Percentiles rank a stretch among this genome's conserved stretches.
phyloP scores from a whole-genome alignment of 2,888 invertebrate genomes.

The Autographa pulchrina region DNA sequence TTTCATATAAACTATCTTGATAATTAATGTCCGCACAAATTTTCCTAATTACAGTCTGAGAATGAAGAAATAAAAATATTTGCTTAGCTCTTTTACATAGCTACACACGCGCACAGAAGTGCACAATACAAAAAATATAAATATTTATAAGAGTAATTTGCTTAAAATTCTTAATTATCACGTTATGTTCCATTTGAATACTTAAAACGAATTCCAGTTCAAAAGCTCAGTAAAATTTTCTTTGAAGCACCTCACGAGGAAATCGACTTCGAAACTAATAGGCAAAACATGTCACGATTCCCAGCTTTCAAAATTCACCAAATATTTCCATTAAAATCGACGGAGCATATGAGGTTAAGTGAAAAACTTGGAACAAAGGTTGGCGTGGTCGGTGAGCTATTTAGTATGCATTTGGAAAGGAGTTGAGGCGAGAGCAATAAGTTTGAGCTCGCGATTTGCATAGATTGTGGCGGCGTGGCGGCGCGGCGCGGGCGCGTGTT shows the following conservation, averaged over 20 bases:
- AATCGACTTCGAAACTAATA: slow-evolving; percentile 20
- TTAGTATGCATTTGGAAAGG: slow-evolving; percentile 89
- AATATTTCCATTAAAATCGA: slow-evolving; percentile 71
- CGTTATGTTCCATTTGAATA: background rate
- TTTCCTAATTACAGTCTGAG: slow-evolving; percentile 49
- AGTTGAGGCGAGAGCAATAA: slow-evolving; percentile 89
- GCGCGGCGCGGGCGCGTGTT: slow-evolving; percentile 68
- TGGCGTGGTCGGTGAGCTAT: slow-evolving; percentile 78
- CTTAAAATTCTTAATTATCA: background rate
- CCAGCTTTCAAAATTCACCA: slow-evolving; percentile 52
- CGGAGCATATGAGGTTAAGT: slow-evolving; percentile 72
- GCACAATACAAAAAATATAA: background rate
- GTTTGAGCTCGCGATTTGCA: slow-evolving; percentile 87
- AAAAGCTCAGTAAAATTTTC: background rate
- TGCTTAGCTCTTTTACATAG: slow-evolving; percentile 44
- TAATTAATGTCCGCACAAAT: slow-evolving; percentile 47
- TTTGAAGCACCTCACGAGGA: background rate
- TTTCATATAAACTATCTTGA: slow-evolving; percentile 44
- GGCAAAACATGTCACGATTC: slow-evolving; percentile 23
- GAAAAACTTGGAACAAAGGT: slow-evolving; percentile 83
- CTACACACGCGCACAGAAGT: background rate
- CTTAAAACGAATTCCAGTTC: background rate
- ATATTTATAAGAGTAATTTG: background rate
- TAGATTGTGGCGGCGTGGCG: slow-evolving; percentile 81
- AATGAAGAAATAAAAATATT: slow-evolving; percentile 52